Percentiles rank a stretch among this genome's conserved stretches.
phyloP scores from a whole-genome alignment of 1,140 invertebrate genomes.

The Euglossa dilemma region DNA sequence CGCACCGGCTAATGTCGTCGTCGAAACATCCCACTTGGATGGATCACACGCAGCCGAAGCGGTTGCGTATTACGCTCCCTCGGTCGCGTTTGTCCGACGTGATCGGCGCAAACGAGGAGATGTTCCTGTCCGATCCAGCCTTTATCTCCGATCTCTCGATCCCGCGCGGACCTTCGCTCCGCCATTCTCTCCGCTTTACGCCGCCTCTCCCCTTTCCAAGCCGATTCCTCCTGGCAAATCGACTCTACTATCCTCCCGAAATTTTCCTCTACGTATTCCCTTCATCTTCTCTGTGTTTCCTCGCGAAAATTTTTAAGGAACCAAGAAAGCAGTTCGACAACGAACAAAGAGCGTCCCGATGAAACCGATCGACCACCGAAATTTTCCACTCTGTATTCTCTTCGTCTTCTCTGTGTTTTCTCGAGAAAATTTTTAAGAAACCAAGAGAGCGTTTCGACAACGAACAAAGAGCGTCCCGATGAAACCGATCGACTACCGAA shows the following conservation, averaged over 20 bases:
- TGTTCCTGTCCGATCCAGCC: conserved; percentile 70
- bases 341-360: too few species aligned
- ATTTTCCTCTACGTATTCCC: neutral
- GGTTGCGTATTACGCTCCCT: conserved; percentile 60
- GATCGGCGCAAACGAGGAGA: conserved; percentile 77
- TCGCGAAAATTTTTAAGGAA: too few species aligned
- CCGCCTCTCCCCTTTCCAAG: neutral
- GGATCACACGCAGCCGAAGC: conserved; percentile 40
- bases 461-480: too few species aligned
- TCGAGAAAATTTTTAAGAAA: too few species aligned
- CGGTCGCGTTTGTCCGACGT: conserved; percentile 68
- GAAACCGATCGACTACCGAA: too few species aligned
- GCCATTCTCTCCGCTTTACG: neutral
- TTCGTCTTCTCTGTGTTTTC: too few species aligned
- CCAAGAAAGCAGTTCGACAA: too few species aligned
- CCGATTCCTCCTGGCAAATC: conserved; percentile 17
- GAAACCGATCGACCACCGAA: too few species aligned
- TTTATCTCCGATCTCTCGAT: conserved; percentile 75
- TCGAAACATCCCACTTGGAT: conserved; percentile 47
- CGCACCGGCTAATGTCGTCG: conserved; percentile 57
- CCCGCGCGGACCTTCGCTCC: conserved; percentile 54
- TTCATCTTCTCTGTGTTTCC: too few species aligned
- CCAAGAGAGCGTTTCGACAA: too few species aligned
- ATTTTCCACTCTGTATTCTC: too few species aligned
- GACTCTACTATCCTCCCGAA: neutral